Base-by-base conservation (phyloP, 2,113 vertebrate genomes). In the Beaufortia kweichowensis region DNA sequence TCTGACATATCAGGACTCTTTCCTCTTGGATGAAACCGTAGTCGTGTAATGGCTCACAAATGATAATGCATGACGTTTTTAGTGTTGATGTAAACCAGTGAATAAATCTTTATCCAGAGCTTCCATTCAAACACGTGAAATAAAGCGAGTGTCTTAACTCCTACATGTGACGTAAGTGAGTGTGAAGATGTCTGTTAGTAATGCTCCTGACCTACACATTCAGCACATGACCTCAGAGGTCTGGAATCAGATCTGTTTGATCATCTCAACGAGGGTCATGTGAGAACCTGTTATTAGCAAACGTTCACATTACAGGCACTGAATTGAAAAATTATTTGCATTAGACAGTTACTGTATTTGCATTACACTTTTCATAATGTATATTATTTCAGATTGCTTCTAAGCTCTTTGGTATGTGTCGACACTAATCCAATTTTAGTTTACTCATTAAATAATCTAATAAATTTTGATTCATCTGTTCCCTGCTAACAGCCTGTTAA, bases 371-470 rank as follows among this genome's bases (percentile, higher is more conserved):
- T 39, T 39, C 1, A 39, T 10, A 39, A 39, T 39, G 3, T 11
- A 10, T 11, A 39, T 39, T 10, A 39, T 39, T 39, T 39, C 2
- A 10, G 35, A 39, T 29, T 70, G 48, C 28, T 24, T 2, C n/a
- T 56, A 55, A 70, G 29, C 29, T 55, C 67, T 2, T 35, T 15
- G 67, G 48, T 55, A 70, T 70, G 67, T 35, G n/a, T 33, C 24
- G 19, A 70, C 29, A 35, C 48, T 70, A 70, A 70, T 56, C 29
- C n/a, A 48, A 55, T 24, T 70, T 70, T 9, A 55, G 3, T 70
- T 70, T 70, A 70, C 6, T n/a, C 23, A 55, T 70, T 70, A 35
- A 70, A 70, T 29, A n/a, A 70, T 55, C 67, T 17, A 24, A 70
- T 70, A 70, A 23, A n/a, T 55, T 70, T 35, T 35, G 29, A 56